Base-by-base conservation (phyloP, 1,140 invertebrate species). In the Plodia interpunctella region DNA sequence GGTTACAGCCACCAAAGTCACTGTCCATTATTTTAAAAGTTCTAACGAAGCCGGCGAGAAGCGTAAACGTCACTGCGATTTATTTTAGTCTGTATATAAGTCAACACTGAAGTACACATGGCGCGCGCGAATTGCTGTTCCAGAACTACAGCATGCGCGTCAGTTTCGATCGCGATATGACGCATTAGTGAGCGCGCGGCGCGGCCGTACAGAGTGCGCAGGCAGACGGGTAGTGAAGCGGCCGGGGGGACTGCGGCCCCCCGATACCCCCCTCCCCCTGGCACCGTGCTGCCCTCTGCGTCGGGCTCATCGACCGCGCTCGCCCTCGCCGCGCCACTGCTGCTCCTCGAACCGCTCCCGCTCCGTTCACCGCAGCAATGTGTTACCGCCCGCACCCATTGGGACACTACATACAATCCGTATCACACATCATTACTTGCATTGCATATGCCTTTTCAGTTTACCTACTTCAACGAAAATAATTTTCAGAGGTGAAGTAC, bases 161-260 rank as follows among this genome's bases (percentile, higher is more conserved):
- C 78, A 68, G 72, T 61, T 77, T 68, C 61, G 67, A 61, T 72
- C 66, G 81, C 83, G 68, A 71, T 78, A 83, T 88, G 85, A 88
- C 85, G 85, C 85, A 88, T 88, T 85, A 84, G 83, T 88, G 85
- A 88, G 74, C 85, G 85, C 85, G 81, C 84, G 84, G 80, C 78
- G 76, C 80, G 78, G 72, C 63, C 67, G 59, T 72, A 78, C 82
- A 62, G 74, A 79, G 74, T 83, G 83, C 83, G 82, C 80, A 72
- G 76, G 78, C 77, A 78, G 72, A 65, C 73, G 68, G 74, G 73
- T 68, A 56, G 72, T 63, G 70, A 57, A 68, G 70, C 63, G 74
- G 69, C 54, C 62, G 78, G 79, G 60, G 73, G 63, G 64, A 6
- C 2, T 6, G 57, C 63, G 60, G 60, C 60, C 68, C 59, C 55